A percentile compares a stretch with the other conserved stretches of the same genome.
phyloP scores from a whole-genome alignment of 2,113 vertebrate species.

The Callocephalon fimbriatum region DNA sequence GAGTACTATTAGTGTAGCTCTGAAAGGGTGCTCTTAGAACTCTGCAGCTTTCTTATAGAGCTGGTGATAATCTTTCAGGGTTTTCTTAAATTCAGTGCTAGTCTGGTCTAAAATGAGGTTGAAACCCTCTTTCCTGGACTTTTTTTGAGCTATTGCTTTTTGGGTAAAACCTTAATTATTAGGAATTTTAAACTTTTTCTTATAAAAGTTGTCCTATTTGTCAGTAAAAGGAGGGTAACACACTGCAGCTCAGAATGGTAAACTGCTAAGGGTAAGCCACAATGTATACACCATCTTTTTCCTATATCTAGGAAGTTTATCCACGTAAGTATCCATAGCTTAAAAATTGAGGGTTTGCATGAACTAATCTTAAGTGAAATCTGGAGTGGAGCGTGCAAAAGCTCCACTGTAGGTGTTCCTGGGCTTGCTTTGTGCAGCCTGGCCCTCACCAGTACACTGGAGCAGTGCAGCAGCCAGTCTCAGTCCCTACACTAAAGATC shows the following conservation, averaged over 20 bases:
- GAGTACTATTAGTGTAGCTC: background rate
- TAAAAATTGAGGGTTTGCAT: background rate
- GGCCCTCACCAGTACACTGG: background rate
- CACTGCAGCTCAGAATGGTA: background rate
- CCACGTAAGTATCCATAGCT: background rate
- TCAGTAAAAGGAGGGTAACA: background rate
- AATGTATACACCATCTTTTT: background rate
- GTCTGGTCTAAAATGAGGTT: background rate
- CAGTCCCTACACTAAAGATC: background rate
- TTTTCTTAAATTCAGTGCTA: background rate
- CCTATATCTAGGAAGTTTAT: background rate
- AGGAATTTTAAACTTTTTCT: background rate
- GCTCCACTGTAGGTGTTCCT: background rate
- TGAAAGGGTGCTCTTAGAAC: too few relatives aligned
- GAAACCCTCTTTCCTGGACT: background rate
- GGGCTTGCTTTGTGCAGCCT: background rate
- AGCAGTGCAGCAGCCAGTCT: background rate
- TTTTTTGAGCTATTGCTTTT: background rate
- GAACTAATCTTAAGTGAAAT: background rate
- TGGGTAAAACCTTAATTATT: background rate
- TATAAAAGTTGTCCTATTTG: background rate
- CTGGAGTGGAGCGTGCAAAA: background rate
- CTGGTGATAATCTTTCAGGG: background rate
- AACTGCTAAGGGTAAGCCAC: background rate
- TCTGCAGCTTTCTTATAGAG: background rate